These are phyloP conservation scores for Hypena proboscidalis DNA, from an alignment of 2,888 invertebrate genomes.

Conservation along the genomic window DNA sequence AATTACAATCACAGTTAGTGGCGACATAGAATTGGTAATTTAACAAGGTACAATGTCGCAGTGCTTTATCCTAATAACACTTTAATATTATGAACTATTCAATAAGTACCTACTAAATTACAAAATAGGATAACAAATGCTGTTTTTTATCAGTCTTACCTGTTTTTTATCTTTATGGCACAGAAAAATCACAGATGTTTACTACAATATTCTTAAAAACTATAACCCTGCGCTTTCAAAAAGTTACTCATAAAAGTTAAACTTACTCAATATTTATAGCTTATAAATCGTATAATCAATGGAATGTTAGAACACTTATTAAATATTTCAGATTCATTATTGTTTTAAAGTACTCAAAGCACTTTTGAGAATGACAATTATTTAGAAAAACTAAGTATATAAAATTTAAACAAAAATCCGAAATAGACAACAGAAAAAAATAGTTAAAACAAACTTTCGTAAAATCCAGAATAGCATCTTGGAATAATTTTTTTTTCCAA, in stretches of 20 bases:
- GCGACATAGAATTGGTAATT: background rate
- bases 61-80: constrained; percentile 1
- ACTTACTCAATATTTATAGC: too few species aligned
- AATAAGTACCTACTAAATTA: too few species aligned
- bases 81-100: background rate
- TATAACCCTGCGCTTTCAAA: background rate
- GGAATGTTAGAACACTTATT: constrained; percentile 4
- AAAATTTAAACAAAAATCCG: constrained; percentile 5
- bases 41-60: too few species aligned
- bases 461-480: constrained; percentile 5
- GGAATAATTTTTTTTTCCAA: constrained; percentile 4
- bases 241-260: constrained; percentile 1
- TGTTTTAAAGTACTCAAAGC: constrained; percentile 1
- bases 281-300: too few species aligned
- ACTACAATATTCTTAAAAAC: constrained; percentile 1
- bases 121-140: too few species aligned
- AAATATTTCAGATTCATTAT: background rate
- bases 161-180: too few species aligned
- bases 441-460: constrained; percentile 7
- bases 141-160: too few species aligned
- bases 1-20: background rate
- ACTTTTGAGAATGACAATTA: background rate
- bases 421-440: background rate
- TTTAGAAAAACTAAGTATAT: constrained; percentile 1
- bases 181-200: constrained; percentile 4